A percentile compares a stretch with the other conserved stretches of the same genome.
Evolutionary conservation across 2,888 invertebrate species (phyloP).

Genomic region (Xestobium rufovillosum): DNA sequence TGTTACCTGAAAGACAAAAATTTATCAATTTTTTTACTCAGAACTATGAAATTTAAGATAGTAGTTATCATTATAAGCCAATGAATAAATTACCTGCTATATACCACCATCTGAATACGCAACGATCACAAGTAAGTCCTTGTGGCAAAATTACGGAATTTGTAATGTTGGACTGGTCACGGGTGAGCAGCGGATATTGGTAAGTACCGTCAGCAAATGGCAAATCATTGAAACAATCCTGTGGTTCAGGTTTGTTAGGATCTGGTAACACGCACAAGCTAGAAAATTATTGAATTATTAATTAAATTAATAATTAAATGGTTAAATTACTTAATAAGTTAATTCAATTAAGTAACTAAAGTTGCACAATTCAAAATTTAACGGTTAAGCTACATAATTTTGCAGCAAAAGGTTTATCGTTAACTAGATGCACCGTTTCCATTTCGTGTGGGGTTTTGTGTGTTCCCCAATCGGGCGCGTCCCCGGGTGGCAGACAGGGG

Average conservation of each 20-base stretch:
- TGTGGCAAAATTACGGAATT: background rate
- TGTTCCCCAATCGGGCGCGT: too few relatives aligned
- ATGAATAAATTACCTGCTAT: conserved; percentile 32
- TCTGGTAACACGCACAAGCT: conserved; percentile 38
- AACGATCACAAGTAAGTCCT: conserved; percentile 40
- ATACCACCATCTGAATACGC: conserved; percentile 48
- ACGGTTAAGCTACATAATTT: too few relatives aligned
- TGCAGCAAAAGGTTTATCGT: too few relatives aligned
- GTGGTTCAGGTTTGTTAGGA: conserved; percentile 37
- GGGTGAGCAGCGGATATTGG: too few relatives aligned
- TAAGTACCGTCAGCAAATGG: conserved; percentile 33
- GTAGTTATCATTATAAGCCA: conserved; percentile 25
- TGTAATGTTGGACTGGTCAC: background rate
- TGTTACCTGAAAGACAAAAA: conserved; percentile 32
- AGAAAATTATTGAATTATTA: conserved; percentile 10
- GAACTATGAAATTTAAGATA: too few relatives aligned
- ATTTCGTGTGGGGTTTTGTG: too few relatives aligned
- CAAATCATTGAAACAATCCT: conserved; percentile 42
- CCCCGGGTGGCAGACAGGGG: too few relatives aligned
- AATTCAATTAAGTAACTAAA: too few relatives aligned
- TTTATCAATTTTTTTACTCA: background rate
- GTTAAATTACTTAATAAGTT: too few relatives aligned
- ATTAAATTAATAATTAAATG: too few relatives aligned
- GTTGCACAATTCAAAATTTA: too few relatives aligned
- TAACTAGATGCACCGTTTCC: too few relatives aligned